These are phyloP conservation scores for Muscicapa comitata DNA, from an alignment of 2,797 vertebrate genomes.

Conservation along the genomic window DNA sequence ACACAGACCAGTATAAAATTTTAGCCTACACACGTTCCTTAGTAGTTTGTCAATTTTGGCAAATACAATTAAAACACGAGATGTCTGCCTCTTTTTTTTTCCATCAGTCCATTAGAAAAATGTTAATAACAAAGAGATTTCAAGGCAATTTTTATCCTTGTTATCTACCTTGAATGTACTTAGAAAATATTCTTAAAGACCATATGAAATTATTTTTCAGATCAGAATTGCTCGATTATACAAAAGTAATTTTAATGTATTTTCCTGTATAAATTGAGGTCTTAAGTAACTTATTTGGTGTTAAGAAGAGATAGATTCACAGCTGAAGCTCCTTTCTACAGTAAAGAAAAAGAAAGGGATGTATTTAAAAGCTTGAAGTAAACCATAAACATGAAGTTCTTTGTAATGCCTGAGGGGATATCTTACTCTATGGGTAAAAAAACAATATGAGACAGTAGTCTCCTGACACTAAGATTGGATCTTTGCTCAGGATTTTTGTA, in stretches of 20 bases:
- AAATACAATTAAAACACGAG: neutral
- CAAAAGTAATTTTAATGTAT: neutral
- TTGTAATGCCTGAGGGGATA: neutral
- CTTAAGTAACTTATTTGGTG: neutral
- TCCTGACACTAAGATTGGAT: neutral
- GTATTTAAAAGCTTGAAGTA: neutral
- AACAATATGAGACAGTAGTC: neutral
- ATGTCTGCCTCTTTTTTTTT: neutral
- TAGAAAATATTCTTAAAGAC: neutral
- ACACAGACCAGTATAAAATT: rapidly evolving
- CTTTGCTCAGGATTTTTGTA: neutral
- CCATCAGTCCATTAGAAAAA: neutral
- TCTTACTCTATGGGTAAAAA: neutral
- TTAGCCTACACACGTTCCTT: neutral
- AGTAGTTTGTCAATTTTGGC: rapidly evolving
- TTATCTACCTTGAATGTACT: neutral
- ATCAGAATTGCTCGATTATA: neutral
- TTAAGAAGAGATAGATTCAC: neutral
- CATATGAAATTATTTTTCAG: neutral
- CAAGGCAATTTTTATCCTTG: neutral
- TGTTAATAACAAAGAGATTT: neutral
- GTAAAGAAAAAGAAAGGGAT: neutral
- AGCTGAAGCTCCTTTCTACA: neutral
- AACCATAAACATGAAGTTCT: neutral
- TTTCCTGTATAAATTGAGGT: neutral